Evolutionary conservation across 1,140 invertebrate species (phyloP).

Genomic region (Himalopsyche phryganea): DNA sequence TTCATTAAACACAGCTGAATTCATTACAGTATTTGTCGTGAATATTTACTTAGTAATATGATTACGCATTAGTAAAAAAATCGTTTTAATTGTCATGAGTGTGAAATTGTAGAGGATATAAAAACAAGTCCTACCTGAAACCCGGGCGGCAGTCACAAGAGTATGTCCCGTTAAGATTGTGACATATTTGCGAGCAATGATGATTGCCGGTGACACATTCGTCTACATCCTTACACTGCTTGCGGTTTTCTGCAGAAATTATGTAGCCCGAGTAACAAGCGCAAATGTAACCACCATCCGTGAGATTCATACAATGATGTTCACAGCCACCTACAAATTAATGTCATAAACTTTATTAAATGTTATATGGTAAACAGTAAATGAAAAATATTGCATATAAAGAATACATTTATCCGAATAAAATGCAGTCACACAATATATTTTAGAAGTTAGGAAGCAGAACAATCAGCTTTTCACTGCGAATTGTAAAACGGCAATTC

Average conservation of each 20-base stretch:
- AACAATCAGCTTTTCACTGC: no score
- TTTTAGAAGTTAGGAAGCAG: no score
- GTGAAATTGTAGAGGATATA: no score
- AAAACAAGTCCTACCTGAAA: constrained; percentile 65
- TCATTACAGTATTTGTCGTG: no score
- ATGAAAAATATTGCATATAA: background rate
- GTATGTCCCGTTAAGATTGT: constrained; percentile 88
- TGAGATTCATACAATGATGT: constrained; percentile 85
- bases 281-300: constrained; percentile 82
- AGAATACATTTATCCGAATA: background rate
- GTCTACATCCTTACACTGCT: constrained; percentile 83
- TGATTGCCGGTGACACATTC: constrained; percentile 82
- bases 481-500: no score
- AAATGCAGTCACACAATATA: no score
- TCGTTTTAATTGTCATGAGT: no score
- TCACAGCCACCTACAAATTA: constrained; percentile 77
- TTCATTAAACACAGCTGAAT: no score
- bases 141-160: constrained; percentile 83
- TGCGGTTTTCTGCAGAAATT: constrained; percentile 69
- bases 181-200: constrained; percentile 88
- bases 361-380: background rate
- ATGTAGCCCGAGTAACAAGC: constrained; percentile 83
- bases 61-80: no score
- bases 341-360: constrained; percentile 4
- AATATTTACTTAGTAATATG: no score